Evolutionary conservation across 2,888 invertebrate species (phyloP).

Genomic region (Cataglyphis rosenhaueri): DNA sequence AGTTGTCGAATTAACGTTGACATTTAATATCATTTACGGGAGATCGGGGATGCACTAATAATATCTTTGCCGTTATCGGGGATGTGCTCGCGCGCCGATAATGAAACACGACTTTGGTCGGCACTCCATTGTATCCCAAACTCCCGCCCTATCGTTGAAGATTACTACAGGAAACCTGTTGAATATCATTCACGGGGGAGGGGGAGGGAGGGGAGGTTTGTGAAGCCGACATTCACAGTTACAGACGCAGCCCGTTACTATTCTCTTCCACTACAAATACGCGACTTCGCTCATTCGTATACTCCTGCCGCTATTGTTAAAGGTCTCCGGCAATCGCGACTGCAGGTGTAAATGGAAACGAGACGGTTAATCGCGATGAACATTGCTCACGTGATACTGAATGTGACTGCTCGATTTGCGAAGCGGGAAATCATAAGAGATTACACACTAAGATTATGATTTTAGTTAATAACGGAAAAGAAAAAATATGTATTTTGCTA

Average conservation of each 20-base stretch:
- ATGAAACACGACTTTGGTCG: slow-evolving; percentile 41
- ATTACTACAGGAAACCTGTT: slow-evolving; percentile 60
- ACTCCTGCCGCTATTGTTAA: slow-evolving; percentile 36
- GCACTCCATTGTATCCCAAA: slow-evolving; percentile 39
- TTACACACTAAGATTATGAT: neutral
- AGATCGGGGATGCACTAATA: neutral
- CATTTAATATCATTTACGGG: slow-evolving; percentile 23
- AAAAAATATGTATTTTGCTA: too few relatives aligned
- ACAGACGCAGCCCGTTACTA: slow-evolving; percentile 8
- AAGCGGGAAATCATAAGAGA: slow-evolving; percentile 2
- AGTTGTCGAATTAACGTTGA: neutral
- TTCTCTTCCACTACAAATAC: slow-evolving; percentile 5
- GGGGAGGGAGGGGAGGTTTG: too few relatives aligned
- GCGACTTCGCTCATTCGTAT: slow-evolving; percentile 36
- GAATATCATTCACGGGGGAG: slow-evolving; percentile 42
- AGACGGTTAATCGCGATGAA: slow-evolving; percentile 16
- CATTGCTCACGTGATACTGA: neutral
- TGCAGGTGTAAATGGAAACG: slow-evolving; percentile 40
- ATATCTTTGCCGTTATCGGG: slow-evolving; percentile 26
- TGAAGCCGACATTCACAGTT: slow-evolving; percentile 17
- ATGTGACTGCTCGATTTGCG: slow-evolving; percentile 37
- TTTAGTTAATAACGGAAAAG: neutral
- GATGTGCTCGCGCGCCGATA: slow-evolving; percentile 19
- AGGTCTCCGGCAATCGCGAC: neutral
- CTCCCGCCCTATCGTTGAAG: neutral